Percentiles rank a stretch among this genome's conserved stretches.
phyloP scores from a whole-genome alignment of 2,888 invertebrate genomes.

The Adela reaumurella region DNA sequence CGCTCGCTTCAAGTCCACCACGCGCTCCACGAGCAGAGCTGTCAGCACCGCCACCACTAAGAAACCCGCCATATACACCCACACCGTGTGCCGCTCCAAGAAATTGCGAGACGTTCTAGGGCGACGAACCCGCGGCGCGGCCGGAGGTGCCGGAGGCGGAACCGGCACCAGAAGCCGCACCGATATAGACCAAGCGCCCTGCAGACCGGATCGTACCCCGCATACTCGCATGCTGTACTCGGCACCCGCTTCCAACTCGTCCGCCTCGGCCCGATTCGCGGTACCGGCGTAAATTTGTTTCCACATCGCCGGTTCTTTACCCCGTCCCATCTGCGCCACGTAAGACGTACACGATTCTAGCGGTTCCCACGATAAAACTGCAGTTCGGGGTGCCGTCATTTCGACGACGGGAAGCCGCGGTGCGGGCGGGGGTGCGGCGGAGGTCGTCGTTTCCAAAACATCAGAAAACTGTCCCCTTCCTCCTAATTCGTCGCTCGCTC shows the following conservation, averaged over 20 bases:
- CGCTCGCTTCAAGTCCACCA: constrained; percentile 30
- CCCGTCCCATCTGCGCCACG: constrained; percentile 62
- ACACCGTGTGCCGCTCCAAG: constrained; percentile 57
- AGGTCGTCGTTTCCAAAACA: constrained; percentile 67
- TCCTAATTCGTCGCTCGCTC: constrained; percentile 76
- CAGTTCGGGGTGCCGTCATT: constrained; percentile 38
- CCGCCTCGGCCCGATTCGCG: constrained; percentile 59
- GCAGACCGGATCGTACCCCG: constrained; percentile 65
- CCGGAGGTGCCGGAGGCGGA: constrained; percentile 26
- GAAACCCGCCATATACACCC: constrained; percentile 59
- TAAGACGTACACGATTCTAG: constrained; percentile 70
- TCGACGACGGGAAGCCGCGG: constrained; percentile 68
- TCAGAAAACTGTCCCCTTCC: constrained; percentile 78
- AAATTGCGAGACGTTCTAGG: constrained; percentile 50
- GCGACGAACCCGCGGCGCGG: constrained; percentile 22
- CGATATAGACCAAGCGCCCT: constrained; percentile 68
- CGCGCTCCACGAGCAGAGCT: constrained; percentile 59
- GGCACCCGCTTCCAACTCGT: constrained; percentile 68
- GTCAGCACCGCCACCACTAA: constrained; percentile 58
- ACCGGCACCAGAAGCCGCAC: constrained; percentile 55
- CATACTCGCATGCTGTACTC: constrained; percentile 78
- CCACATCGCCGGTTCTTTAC: constrained; percentile 24
- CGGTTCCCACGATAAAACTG: constrained; percentile 34
- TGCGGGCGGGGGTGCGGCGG: constrained; percentile 75
- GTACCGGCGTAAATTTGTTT: constrained; percentile 64